These are phyloP conservation scores for Pampus argenteus DNA, from an alignment of 2,797 vertebrate genomes.

Conservation along the genomic window DNA sequence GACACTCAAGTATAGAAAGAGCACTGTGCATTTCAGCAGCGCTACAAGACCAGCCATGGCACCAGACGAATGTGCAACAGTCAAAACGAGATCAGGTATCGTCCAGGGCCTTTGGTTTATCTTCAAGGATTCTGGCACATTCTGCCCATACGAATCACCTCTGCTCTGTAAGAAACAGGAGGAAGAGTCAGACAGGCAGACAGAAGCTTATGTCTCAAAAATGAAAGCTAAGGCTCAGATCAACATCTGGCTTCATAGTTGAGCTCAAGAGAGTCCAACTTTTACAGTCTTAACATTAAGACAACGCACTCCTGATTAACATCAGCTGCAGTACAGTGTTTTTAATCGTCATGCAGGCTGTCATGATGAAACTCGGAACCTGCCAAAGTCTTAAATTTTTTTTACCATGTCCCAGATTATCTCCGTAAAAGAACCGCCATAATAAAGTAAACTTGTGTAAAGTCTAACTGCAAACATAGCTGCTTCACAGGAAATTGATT, in stretches of 20 bases:
- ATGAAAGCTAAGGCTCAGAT: constrained; percentile 62
- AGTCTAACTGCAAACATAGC: constrained; percentile 22
- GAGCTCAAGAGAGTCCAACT: constrained; percentile 55
- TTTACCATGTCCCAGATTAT: constrained; percentile 20
- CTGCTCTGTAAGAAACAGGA: constrained; percentile 48
- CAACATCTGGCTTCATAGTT: constrained; percentile 74
- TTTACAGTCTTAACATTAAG: constrained; percentile 63
- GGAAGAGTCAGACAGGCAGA: constrained; percentile 60
- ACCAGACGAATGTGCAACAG: constrained; percentile 8
- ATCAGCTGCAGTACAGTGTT: constrained; percentile 46
- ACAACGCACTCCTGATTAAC: constrained; percentile 38
- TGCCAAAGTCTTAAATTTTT: constrained; percentile 32
- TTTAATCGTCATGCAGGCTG: constrained; percentile 37
- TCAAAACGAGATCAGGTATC: constrained; percentile 22
- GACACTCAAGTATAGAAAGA: constrained; percentile 65
- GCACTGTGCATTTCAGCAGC: constrained; percentile 42
- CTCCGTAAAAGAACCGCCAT: constrained; percentile 5
- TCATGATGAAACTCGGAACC: constrained; percentile 35
- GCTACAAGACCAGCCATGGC: constrained; percentile 45
- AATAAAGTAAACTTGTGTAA: constrained; percentile 20
- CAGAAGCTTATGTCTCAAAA: constrained; percentile 75
- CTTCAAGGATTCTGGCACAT: constrained; percentile 49
- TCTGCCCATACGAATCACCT: constrained; percentile 33
- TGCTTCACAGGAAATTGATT: constrained; percentile 24
- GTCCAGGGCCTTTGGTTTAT: constrained; percentile 41